Evolutionary conservation across 2,113 vertebrate species (phyloP), one percentile per base, ranked within the genome.

Genomic region (Mohoua ochrocephala): DNA sequence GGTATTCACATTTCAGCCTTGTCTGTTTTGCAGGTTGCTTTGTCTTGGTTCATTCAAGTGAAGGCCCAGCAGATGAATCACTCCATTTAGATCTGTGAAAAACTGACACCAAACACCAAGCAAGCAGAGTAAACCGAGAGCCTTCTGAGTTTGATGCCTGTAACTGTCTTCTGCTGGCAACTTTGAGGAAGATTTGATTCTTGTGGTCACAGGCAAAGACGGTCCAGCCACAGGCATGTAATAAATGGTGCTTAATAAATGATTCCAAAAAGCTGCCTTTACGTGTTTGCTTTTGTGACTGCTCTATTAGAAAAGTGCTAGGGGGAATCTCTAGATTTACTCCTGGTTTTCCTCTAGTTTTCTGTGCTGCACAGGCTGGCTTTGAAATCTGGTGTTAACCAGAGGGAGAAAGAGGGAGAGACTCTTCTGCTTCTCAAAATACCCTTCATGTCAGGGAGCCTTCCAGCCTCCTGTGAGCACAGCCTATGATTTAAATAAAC

Each of bases 171-270:
- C 84, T 89, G 88, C 57, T 82, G 74, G 84, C 80, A 90, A 19
- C 93, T 81, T 57, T 68, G 81, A 87, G 69, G 95, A 96, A 84
- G 94, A 97, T 63, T 75, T 95, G 68, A 56, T 92, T 94, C 95
- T 86, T 97, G 86, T 93, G 93, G 71, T 78, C 92, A 79, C 86
- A 87, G 83, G 84, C 90, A 89, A 96, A 61, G 89, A 94, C 68
- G 3, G 91, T 89, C 91, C 83, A 97, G 87, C 79, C 89, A 79
- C 87, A 89, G 94, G 84, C 93, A 96, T 95, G 93, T 97, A 95
- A 94, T 73, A 91, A 92, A 84, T 83, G 85, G 88, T 93, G 88
- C 57, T 95, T 93, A 97, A 97, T 97, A 97, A 97, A 97, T 93
- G 50, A 91, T 93, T 97, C 84, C 70, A 83, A 96, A 96, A 97